Percentiles rank a stretch among this genome's conserved stretches.
phyloP scores from a whole-genome alignment of 2,113 vertebrate species.

The Galbula dea region DNA sequence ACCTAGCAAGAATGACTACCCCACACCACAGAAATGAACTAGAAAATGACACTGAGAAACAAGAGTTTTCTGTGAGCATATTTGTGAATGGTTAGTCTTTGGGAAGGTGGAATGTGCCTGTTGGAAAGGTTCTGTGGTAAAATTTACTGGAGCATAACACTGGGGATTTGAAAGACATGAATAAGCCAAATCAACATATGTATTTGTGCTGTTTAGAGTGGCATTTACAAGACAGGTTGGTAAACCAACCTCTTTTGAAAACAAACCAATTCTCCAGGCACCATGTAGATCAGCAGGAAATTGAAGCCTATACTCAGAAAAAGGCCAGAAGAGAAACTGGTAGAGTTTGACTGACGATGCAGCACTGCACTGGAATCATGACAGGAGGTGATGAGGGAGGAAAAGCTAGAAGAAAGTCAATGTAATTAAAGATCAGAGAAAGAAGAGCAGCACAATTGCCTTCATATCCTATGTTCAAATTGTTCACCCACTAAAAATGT shows the following conservation, averaged over 20 bases:
- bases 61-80: accelerated
- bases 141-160: background rate
- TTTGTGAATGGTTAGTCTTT: background rate
- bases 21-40: background rate
- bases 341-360: background rate
- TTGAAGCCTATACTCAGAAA: background rate
- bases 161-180: background rate
- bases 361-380: background rate
- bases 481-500: background rate
- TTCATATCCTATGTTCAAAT: background rate
- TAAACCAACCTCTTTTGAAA: conserved; percentile 9
- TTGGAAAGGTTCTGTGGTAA: conserved; percentile 12
- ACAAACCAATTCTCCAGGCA: background rate
- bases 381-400: background rate
- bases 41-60: background rate
- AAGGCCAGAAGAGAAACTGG: background rate
- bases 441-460: background rate
- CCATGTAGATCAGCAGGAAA: background rate
- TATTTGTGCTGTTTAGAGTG: background rate
- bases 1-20: background rate
- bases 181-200: background rate
- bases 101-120: background rate
- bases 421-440: background rate
- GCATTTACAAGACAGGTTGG: background rate
- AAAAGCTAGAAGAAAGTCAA: background rate